Conservation (phyloP, 2,797 vertebrate species). For the Orientallactaga sibirica region DNA sequence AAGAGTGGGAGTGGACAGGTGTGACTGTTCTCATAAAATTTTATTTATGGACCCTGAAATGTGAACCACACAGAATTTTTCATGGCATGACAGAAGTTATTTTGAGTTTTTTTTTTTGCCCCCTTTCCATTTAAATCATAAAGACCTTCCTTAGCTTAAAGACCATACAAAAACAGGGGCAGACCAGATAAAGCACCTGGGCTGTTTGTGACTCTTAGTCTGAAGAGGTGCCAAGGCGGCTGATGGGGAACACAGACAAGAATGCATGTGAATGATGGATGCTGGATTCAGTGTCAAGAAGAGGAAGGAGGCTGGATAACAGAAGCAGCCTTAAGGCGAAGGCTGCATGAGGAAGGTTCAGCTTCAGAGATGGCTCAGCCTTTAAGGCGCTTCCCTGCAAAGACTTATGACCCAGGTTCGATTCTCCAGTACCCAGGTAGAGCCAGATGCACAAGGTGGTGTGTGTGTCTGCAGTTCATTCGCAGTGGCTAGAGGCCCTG, state of each 20-base stretch:
- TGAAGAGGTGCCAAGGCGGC: not conserved
- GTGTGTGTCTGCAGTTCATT: no score
- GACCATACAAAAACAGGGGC: not conserved
- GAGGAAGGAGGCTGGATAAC: not conserved
- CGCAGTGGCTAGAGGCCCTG: no score
- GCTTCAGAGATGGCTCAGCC: no score
- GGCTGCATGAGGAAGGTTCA: not conserved
- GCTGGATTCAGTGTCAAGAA: not conserved
- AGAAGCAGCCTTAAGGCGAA: not conserved
- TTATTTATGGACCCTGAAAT: not conserved
- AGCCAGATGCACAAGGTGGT: no score
- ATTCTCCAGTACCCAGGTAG: no score
- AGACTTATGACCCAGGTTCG: no score
- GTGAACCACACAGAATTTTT: not conserved
- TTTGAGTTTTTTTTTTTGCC: not conserved
- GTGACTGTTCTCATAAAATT: not conserved
- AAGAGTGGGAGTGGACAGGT: no score
- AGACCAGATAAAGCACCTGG: not conserved
- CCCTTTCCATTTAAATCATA: not conserved
- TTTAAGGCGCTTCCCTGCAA: no score
- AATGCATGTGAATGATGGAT: fast-evolving
- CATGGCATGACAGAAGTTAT: not conserved
- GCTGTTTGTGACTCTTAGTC: not conserved
- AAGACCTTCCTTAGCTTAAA: not conserved
- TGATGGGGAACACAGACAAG: not conserved